Evolutionary conservation across 1,140 invertebrate genomes (phyloP), one percentile per base, ranked within the genome.

Genomic region (Drosophila varians): DNA sequence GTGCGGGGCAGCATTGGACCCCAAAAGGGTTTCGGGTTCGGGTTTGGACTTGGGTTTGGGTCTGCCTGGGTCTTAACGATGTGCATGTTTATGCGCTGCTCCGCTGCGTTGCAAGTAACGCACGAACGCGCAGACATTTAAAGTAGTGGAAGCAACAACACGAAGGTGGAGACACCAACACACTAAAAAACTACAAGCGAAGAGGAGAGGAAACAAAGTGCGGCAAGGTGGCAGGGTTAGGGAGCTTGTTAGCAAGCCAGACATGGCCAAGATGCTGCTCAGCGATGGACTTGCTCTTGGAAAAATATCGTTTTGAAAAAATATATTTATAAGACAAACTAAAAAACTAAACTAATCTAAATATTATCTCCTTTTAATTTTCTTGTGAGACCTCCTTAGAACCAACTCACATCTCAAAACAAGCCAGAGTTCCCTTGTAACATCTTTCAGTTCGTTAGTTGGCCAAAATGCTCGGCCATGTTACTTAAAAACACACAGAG

Each of bases 21-120:
- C 60, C 60, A 66, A 68, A 68, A 68, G 61, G 64, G 74, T 64
- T 18, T 62, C 25, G 21, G 34, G 38, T 51, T 38, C 36, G 49
- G 49, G 45, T 34, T 54, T 49, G 53, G 53, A 54, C 60, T 23
- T 54, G 19, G 52, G 52, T 38, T 38, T 12, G 64, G 57, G 64
- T 78, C 74, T 71, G 31, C 34, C 49, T 42, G 42, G 57, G 66
- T 77, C 77, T 80, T 80, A 80, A 80, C 77, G 73, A 82, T 82
- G 77, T 82, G 77, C 73, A 82, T 80, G 77, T 82, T 82, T 77
- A 82, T 82, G 61, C 71, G 72, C 72, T 65, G 68, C 68, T 60
- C 42, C 51, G 68, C 45, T 66, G 57, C 70, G 51, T 74, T 73
- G 71, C 71, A 74, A 46, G 71, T 71, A 64, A 74, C 71, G 71